Conservation (phyloP, 2,113 vertebrate genomes). For the Cheirogaleus medius region DNA sequence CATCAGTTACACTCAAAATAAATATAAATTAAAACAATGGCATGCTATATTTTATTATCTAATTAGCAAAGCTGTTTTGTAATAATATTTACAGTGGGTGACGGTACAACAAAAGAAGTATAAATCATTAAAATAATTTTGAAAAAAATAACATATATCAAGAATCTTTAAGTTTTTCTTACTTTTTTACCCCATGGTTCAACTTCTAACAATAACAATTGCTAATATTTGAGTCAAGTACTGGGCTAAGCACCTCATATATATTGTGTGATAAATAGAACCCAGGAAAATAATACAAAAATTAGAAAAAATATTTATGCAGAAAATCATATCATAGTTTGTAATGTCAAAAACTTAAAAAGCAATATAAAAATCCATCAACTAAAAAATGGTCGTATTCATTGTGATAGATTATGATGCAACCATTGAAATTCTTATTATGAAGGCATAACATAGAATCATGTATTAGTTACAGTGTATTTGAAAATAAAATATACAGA, state of each 20-base stretch:
- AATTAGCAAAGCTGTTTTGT: neutral
- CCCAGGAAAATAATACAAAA: constrained; percentile 16
- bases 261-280: neutral
- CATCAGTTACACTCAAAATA: neutral
- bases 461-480: neutral
- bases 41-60: neutral
- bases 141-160: neutral
- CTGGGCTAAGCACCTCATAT: neutral
- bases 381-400: neutral
- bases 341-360: neutral
- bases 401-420: neutral
- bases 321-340: neutral
- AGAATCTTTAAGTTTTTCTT: neutral
- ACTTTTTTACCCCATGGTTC: neutral
- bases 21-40: constrained; percentile 22
- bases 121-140: constrained; percentile 16
- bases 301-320: neutral
- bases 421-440: neutral
- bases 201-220: neutral
- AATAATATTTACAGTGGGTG: neutral
- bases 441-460: neutral
- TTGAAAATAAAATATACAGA: neutral
- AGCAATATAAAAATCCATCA: neutral
- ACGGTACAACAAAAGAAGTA: neutral
- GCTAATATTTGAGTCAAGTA: neutral